A percentile compares a stretch with the other conserved stretches of the same genome.
Conservation (phyloP, 1,140 invertebrate genomes). For the Pseudomyrmex concolor region DNA sequence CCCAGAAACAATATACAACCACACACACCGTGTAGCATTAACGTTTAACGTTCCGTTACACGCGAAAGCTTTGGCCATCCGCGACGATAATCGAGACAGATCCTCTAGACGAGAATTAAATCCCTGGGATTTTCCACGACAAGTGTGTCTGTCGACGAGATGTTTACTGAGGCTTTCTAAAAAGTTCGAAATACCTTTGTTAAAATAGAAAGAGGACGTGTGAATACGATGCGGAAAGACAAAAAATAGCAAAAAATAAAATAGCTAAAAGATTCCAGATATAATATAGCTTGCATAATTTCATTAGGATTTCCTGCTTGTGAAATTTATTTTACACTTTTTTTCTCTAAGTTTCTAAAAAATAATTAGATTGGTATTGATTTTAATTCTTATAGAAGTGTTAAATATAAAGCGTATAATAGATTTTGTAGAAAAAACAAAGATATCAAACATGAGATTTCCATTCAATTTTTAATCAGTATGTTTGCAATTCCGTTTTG, state of each 20-base stretch:
- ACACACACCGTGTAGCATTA: constrained; percentile 55
- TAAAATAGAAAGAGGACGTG: background rate
- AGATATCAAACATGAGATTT: constrained; percentile 13
- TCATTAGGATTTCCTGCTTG: no score
- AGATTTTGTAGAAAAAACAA: no score
- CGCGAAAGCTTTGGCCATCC: constrained; percentile 48
- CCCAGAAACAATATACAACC: constrained; percentile 45
- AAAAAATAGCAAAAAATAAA: no score
- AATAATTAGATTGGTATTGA: no score
- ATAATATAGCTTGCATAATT: no score
- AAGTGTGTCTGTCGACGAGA: constrained; percentile 23
- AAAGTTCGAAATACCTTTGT: background rate
- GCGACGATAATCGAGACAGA: constrained; percentile 29
- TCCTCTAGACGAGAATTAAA: constrained; percentile 36
- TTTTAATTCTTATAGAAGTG: no score
- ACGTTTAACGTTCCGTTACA: constrained; percentile 67
- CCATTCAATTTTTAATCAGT: constrained; percentile 31
- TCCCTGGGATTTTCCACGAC: constrained; percentile 34
- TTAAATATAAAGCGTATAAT: no score
- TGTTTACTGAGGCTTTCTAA: background rate
- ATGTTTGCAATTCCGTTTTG: constrained; percentile 55
- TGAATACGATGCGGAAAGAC: background rate
- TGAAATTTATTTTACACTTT: no score
- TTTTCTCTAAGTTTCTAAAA: no score
- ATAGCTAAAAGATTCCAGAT: no score